These are phyloP conservation scores for Punctoribates punctum DNA, from an alignment of 2,888 invertebrate genomes.

Conservation along the genomic window DNA sequence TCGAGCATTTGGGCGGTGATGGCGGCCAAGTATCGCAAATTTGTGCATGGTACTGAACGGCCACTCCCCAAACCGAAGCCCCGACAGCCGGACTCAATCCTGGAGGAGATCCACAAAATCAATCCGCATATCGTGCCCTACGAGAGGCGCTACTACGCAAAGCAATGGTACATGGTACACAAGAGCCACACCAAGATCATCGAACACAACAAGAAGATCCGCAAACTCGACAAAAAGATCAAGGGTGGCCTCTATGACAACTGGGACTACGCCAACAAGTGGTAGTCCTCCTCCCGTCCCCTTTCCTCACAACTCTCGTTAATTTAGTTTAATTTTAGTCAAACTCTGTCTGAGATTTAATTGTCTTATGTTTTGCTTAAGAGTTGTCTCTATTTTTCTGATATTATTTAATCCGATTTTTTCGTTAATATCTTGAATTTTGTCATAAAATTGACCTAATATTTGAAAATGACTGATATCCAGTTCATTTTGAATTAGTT, in stretches of 20 bases:
- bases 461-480: too few relatives aligned
- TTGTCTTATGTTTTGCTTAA: too few relatives aligned
- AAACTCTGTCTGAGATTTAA: too few relatives aligned
- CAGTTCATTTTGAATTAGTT: too few relatives aligned
- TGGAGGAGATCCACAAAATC: background rate
- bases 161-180: background rate
- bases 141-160: background rate
- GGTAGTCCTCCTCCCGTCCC: background rate
- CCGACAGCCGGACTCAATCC: background rate
- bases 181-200: background rate
- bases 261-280: slow-evolving; percentile 29
- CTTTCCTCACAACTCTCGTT: background rate
- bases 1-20: background rate
- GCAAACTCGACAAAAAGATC: slow-evolving; percentile 19
- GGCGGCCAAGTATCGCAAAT: background rate
- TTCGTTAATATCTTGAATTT: too few relatives aligned
- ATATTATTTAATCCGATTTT: too few relatives aligned
- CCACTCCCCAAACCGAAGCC: too few relatives aligned
- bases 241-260: background rate
- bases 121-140: background rate
- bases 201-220: slow-evolving; percentile 5
- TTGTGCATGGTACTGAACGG: background rate
- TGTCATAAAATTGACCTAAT: too few relatives aligned
- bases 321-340: too few relatives aligned
- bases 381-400: too few relatives aligned